Evolutionary conservation across 2,113 vertebrate genomes (phyloP).

Genomic region (Ancistrus triradiatus): DNA sequence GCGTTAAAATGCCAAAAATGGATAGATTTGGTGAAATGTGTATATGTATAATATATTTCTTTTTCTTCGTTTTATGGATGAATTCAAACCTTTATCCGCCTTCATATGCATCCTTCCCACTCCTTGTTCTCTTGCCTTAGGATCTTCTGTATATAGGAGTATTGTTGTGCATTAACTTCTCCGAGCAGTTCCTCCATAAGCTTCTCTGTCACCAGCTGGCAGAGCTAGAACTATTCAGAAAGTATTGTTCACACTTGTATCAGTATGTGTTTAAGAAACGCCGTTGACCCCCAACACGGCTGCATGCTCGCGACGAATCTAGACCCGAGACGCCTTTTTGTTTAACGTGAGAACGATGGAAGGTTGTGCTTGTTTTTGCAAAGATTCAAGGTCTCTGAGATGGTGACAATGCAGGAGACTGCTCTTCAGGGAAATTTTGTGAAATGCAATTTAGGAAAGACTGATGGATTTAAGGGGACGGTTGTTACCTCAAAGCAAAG

Average conservation of each 20-base stretch:
- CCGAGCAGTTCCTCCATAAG: slow-evolving; percentile 33
- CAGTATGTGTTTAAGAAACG: slow-evolving; percentile 19
- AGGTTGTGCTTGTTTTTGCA: slow-evolving; percentile 41
- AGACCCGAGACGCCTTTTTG: slow-evolving; percentile 14
- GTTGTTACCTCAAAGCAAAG: slow-evolving; percentile 40
- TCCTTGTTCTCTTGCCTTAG: slow-evolving; percentile 60
- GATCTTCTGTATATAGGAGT: slow-evolving; percentile 45
- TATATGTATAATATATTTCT: slow-evolving; percentile 58
- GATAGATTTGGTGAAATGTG: slow-evolving; percentile 58
- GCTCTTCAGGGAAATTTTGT: slow-evolving; percentile 84
- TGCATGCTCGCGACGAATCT: slow-evolving; percentile 32
- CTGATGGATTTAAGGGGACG: slow-evolving; percentile 44
- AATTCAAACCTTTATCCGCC: slow-evolving; percentile 48
- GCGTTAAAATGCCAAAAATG: slow-evolving; percentile 72
- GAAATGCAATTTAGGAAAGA: slow-evolving; percentile 76
- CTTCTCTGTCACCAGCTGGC: slow-evolving; percentile 7
- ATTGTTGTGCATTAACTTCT: slow-evolving; percentile 44
- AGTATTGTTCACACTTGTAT: slow-evolving; percentile 24
- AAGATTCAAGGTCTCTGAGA: slow-evolving; percentile 44
- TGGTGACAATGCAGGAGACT: slow-evolving; percentile 53
- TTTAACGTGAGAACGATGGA: slow-evolving; percentile 28
- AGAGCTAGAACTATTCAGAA: slow-evolving; percentile 20
- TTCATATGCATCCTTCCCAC: slow-evolving; percentile 53
- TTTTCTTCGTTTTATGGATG: slow-evolving; percentile 57
- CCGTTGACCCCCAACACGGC: slow-evolving; percentile 7